Evolutionary conservation across 2,113 vertebrate species (phyloP), one percentile per base, ranked within the genome.

Genomic region (Glaucomys volans): DNA sequence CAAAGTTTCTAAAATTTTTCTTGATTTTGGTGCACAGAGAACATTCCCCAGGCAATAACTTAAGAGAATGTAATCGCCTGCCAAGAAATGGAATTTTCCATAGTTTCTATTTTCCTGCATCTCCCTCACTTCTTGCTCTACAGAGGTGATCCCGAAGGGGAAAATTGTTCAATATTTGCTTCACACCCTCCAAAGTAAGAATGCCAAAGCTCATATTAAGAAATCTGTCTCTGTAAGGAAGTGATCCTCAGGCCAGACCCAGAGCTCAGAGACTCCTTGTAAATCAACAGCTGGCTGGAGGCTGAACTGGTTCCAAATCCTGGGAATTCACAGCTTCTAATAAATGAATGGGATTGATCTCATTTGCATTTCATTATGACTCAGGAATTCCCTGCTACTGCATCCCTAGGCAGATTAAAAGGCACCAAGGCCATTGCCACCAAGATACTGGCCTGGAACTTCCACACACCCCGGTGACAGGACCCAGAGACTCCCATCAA

Each of bases 351-450:
- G 42, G 86, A 87, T 85, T n/a, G 0, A 77, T 75, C 91, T 95
- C 87, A 96, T 96, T 94, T 95, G 71, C 97, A 97, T 95, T 67
- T 94, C 86, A 93, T 72, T 3, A 1, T 87, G 94, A 97, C 93
- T 96, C 83, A 96, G 95, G 97, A 97, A 90, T 90, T 95, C 83
- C 93, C 89, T 24, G 59, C 47, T 32, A 72, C 75, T 40, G 11
- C 20, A 30, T 62, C 40, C 82, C 37, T 35, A 37, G 54, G 44
- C 79, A 80, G 91, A 86, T 88, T 62, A 77, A 91, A 89, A 66
- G 1, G 3, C 37, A 24, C 80, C 35, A 54, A 59, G 57, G 32
- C 71, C 64, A 90, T 86, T 37, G 1, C 50, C 24, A 77, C 75
- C 69, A 87, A 54, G 83, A 85, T 26, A 28, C 1, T 8, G 50